These are phyloP conservation scores for Gastrophysa polygoni DNA, from an alignment of 2,888 invertebrate genomes.

Conservation along the genomic window DNA sequence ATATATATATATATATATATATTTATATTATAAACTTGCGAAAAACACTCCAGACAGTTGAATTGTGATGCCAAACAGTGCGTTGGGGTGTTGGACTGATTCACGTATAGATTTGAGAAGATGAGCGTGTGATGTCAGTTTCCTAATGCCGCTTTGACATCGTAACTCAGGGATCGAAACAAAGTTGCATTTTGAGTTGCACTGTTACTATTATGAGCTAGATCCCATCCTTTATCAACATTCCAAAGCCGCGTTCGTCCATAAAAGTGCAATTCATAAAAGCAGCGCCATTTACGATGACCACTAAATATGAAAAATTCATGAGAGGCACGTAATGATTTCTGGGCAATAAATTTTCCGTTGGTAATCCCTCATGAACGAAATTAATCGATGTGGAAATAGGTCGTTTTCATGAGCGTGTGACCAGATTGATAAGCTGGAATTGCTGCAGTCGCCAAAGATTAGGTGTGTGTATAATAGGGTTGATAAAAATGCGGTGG, in stretches of 20 bases:
- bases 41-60: too few species aligned
- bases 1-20: too few species aligned
- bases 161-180: conserved; percentile 5
- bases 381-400: conserved; percentile 33
- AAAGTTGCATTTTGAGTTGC: conserved; percentile 1
- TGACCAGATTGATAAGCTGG: conserved; percentile 18
- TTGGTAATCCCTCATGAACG: conserved; percentile 30
- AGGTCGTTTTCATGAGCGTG: conserved; percentile 30
- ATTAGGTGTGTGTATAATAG: not conserved
- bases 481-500: not conserved
- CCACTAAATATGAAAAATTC: conserved; percentile 36
- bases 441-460: not conserved
- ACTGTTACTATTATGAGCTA: not conserved
- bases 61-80: too few species aligned
- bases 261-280: conserved; percentile 28
- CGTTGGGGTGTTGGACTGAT: too few species aligned
- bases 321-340: conserved; percentile 36
- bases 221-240: conserved; percentile 15
- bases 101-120: too few species aligned
- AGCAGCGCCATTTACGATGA: conserved; percentile 34
- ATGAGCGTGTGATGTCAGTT: too few species aligned
- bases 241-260: conserved; percentile 20
- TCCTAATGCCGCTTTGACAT: too few species aligned
- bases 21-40: too few species aligned
- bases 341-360: conserved; percentile 29